Evolutionary conservation across 2,888 invertebrate species (phyloP).

Genomic region (Eupsilia transversa): DNA sequence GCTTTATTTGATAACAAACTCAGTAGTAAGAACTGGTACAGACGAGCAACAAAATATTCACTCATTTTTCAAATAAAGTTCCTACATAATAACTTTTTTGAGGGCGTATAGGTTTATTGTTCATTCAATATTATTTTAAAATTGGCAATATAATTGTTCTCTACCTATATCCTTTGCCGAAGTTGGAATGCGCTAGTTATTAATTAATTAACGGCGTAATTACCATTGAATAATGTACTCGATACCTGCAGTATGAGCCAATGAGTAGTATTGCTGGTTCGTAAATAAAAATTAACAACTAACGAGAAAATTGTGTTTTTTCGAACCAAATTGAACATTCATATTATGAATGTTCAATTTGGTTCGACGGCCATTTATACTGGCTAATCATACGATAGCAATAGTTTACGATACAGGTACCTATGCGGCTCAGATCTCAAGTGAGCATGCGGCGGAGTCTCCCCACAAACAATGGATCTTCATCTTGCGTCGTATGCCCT

Average conservation of each 20-base stretch:
- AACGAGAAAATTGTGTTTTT: conserved; percentile 1
- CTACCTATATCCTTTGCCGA: conserved; percentile 1
- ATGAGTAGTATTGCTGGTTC: conserved; percentile 3
- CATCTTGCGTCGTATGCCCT: too few species aligned
- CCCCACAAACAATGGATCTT: too few species aligned
- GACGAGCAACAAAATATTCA: conserved; percentile 14
- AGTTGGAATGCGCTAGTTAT: conserved; percentile 36
- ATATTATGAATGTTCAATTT: conserved; percentile 6
- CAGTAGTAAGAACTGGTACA: background rate
- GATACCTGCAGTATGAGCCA: conserved; percentile 27
- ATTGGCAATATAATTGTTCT: background rate
- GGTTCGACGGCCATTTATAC: background rate
- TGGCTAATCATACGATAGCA: background rate
- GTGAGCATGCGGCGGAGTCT: too few species aligned
- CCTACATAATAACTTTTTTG: background rate
- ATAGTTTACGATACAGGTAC: too few species aligned
- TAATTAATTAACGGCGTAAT: conserved; percentile 48
- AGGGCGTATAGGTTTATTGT: background rate
- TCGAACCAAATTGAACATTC: too few species aligned
- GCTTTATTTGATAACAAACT: conserved; percentile 33
- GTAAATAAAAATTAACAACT: conserved; percentile 32
- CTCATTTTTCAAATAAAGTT: background rate
- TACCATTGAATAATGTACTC: conserved; percentile 36
- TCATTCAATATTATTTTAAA: conserved; percentile 9
- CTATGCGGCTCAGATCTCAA: too few species aligned